These are phyloP conservation scores for Penaeus monodon DNA, from an alignment of 2,888 invertebrate species.

Conservation along the genomic window DNA sequence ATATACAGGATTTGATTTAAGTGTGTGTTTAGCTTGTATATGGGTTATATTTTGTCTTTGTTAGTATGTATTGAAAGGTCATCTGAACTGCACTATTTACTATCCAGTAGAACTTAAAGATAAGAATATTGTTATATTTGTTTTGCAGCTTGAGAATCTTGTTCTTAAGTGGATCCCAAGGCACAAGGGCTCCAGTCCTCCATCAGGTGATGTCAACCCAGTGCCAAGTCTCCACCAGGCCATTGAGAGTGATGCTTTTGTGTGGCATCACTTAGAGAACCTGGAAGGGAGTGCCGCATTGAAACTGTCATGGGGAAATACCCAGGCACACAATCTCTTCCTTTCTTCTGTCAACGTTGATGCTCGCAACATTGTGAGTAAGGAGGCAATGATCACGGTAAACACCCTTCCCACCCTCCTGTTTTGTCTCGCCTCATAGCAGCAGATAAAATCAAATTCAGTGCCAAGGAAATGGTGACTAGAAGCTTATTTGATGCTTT, in stretches of 20 bases:
- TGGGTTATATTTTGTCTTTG: background rate
- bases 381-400: slow-evolving; percentile 51
- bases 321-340: slow-evolving; percentile 49
- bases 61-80: background rate
- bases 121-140: background rate
- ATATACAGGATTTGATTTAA: background rate
- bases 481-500: too few species aligned
- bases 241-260: slow-evolving; percentile 60
- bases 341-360: slow-evolving; percentile 61
- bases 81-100: background rate
- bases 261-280: slow-evolving; percentile 61
- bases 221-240: slow-evolving; percentile 41
- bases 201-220: background rate
- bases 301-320: slow-evolving; percentile 52
- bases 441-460: background rate
- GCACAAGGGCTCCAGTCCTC: too few species aligned
- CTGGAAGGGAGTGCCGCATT: slow-evolving; percentile 56
- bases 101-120: background rate
- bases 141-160: slow-evolving; percentile 47
- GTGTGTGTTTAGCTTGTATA: background rate
- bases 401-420: slow-evolving; percentile 10
- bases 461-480: too few species aligned
- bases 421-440: background rate
- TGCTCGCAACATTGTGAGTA: slow-evolving; percentile 65
- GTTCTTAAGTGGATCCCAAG: slow-evolving; percentile 52